phyloP scores from a whole-genome alignment of 2,888 invertebrate genomes.

The Mycalesis mineus region DNA sequence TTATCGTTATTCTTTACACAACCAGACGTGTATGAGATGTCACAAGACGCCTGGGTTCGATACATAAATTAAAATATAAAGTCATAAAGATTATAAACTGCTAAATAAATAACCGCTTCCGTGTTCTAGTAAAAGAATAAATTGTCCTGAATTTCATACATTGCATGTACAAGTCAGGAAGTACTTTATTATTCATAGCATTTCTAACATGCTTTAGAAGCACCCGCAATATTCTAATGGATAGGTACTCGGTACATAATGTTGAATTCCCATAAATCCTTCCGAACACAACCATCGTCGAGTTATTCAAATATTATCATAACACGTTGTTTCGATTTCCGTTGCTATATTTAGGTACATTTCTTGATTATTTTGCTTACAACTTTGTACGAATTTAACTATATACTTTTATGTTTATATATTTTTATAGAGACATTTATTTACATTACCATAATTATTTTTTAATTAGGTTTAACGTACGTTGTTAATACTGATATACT shows the following conservation, averaged over 20 bases:
- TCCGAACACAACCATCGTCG: neutral
- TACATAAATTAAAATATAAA: neutral
- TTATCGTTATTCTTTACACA: too few species aligned
- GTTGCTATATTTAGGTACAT: neutral
- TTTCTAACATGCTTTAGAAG: constrained; percentile 5
- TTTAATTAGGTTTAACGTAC: too few species aligned
- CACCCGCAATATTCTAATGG: constrained; percentile 2
- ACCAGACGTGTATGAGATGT: too few species aligned
- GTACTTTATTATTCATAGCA: constrained; percentile 8
- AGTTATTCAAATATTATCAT: constrained; percentile 7
- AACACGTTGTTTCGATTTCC: constrained; percentile 4
- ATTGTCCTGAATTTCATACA: neutral
- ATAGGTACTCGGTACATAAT: constrained; percentile 1
- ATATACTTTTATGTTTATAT: too few species aligned
- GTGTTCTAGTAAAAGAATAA: neutral
- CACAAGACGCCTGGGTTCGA: too few species aligned
- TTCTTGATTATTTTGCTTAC: neutral
- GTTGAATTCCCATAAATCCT: constrained; percentile 4
- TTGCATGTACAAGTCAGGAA: constrained; percentile 3
- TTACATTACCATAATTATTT: too few species aligned
- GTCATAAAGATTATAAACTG: neutral
- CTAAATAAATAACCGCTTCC: neutral
- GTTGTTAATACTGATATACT: too few species aligned
- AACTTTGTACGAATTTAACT: neutral
- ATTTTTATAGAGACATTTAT: too few species aligned